Conservation (phyloP, 1,140 invertebrate species). For the Drosophila obscura region DNA sequence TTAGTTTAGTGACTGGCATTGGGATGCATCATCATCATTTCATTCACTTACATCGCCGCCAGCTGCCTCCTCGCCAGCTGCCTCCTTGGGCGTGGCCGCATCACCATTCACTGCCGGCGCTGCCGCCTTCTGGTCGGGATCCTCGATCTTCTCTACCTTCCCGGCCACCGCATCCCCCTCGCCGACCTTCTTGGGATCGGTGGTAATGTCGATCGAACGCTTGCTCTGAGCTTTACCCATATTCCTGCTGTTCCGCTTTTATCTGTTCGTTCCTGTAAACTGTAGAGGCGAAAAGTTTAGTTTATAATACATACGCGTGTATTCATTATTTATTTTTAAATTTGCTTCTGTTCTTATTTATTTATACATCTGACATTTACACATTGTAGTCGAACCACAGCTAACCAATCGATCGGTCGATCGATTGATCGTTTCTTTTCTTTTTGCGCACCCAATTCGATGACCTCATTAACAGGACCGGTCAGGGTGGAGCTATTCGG, state of each 20-base stretch:
- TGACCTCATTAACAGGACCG: slow-evolving; percentile 33
- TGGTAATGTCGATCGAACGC: slow-evolving; percentile 92
- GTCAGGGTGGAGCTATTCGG: no score
- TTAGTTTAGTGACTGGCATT: neutral
- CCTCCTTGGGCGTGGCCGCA: slow-evolving; percentile 86
- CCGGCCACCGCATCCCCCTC: slow-evolving; percentile 88
- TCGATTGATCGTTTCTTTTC: neutral
- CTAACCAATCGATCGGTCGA: no score
- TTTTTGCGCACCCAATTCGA: slow-evolving; percentile 11
- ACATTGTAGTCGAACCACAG: neutral
- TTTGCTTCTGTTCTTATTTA: slow-evolving; percentile 63
- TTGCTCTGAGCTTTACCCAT: slow-evolving; percentile 94
- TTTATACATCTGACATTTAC: slow-evolving; percentile 75
- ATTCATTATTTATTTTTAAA: slow-evolving; percentile 32
- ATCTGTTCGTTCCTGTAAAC: slow-evolving; percentile 58
- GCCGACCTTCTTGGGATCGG: slow-evolving; percentile 90
- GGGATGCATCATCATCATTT: neutral
- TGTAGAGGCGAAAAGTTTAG: slow-evolving; percentile 26
- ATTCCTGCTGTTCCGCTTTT: slow-evolving; percentile 51
- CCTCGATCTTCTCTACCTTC: slow-evolving; percentile 90
- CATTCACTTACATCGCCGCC: slow-evolving; percentile 61
- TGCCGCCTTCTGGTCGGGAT: slow-evolving; percentile 86
- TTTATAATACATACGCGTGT: neutral
- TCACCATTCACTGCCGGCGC: slow-evolving; percentile 87
- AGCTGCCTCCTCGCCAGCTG: slow-evolving; percentile 63